Evolutionary conservation across 2,113 vertebrate species (phyloP), one percentile per base, ranked within the genome.

Genomic region (Siniperca chuatsi): DNA sequence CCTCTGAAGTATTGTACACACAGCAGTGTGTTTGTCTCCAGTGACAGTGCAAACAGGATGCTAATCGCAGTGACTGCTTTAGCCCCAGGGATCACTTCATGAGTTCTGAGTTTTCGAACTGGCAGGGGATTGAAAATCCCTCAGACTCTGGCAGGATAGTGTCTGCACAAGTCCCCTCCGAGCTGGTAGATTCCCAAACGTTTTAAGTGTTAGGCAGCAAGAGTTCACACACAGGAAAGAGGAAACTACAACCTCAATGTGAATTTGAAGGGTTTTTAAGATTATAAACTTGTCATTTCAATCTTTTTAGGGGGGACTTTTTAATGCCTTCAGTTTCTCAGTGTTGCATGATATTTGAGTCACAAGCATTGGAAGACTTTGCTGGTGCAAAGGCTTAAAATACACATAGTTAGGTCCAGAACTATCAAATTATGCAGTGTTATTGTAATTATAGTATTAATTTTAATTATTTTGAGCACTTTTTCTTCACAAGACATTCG

Each of bases 1-100:
- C 37, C 15, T 64, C 52, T 81, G 79, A 78, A 83, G 73, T 78
- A 6, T 48, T 48, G 35, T 10, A 11, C 44, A 62, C 16, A 21
- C 75, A 77, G 78, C 84, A 6, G 55, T 69, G 29, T 55, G 55
- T 76, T 77, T 71, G 75, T 88, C 78, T 86, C 70, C 23, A 50
- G 78, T 13, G 78, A 70, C 6, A 29, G 50, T 23, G 57, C 58
- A 69, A 29, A 46, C 40, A n/a, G 83, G 83, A 88, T 78, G 86
- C 58, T 85, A 44, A 66, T 79, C 57, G 4, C 50, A 66, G 65
- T 12, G 60, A 18, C 78, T 33, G 65, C 54, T 77, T 25, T 33
- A 0, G 35, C 44, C 52, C 73, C 15, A 12, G 3, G 50, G 58
- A 48, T 11, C 25, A 74, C 75, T 66, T 35, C 64, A 58, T 48